A percentile compares a stretch with the other conserved stretches of the same genome.
These are phyloP conservation scores for Arctia plantaginis DNA, from an alignment of 2,888 invertebrate genomes.

Conservation along the genomic window DNA sequence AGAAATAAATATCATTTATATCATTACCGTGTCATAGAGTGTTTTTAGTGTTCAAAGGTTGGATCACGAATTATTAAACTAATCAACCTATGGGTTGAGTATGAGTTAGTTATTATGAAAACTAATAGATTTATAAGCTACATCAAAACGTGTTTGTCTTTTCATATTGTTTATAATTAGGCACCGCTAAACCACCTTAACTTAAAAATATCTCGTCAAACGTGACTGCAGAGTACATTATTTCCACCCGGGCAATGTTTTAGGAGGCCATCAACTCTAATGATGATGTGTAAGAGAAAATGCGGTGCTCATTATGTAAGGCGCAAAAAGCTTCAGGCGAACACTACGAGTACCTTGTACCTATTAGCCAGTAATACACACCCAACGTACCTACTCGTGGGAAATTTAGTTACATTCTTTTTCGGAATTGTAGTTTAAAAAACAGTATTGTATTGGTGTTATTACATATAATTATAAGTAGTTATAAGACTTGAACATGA, in stretches of 20 bases:
- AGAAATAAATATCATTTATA: too few species aligned
- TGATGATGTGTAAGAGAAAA: conserved; percentile 47
- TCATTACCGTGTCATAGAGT: too few species aligned
- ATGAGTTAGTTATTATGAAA: neutral
- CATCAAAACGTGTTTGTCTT: neutral
- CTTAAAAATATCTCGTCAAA: conserved; percentile 9
- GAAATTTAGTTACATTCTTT: conserved; percentile 65
- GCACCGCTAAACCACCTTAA: neutral
- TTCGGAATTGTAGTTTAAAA: conserved; percentile 46
- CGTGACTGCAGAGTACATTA: conserved; percentile 3
- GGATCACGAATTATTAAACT: neutral
- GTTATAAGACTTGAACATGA: conserved; percentile 53
- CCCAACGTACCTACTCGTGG: conserved; percentile 62
- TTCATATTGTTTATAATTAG: neutral
- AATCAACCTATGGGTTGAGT: neutral
- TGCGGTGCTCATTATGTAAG: conserved; percentile 50
- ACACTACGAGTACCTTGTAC: conserved; percentile 40
- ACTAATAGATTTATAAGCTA: neutral
- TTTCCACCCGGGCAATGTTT: conserved; percentile 35
- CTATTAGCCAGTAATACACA: conserved; percentile 46
- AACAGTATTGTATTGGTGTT: conserved; percentile 27
- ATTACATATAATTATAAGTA: conserved; percentile 47
- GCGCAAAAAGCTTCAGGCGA: conserved; percentile 62
- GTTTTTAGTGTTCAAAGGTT: too few species aligned
- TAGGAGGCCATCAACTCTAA: conserved; percentile 45